These are phyloP conservation scores for Apamea crenata DNA, from an alignment of 2,888 invertebrate genomes.

Conservation along the genomic window DNA sequence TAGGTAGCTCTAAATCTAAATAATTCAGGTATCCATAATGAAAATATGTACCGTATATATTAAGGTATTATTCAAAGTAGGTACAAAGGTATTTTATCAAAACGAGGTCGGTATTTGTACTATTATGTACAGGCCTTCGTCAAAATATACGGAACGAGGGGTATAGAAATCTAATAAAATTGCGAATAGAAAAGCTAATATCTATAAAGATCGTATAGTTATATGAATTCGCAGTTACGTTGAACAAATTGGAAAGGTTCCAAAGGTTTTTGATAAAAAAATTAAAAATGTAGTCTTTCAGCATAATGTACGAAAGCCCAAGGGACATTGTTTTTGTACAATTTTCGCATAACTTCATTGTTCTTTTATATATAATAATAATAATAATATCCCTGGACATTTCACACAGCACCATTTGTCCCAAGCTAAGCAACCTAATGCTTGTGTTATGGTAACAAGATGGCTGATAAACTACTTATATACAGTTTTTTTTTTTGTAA, in stretches of 20 bases:
- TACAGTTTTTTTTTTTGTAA: too few species aligned
- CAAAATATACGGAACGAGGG: conserved; percentile 14
- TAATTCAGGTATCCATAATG: conserved; percentile 19
- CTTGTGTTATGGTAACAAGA: too few species aligned
- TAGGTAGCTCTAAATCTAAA: conserved; percentile 28
- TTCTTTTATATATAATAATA: not conserved
- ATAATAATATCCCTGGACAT: too few species aligned
- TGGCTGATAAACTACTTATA: too few species aligned
- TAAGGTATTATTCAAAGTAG: conserved; percentile 9
- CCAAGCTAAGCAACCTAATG: too few species aligned
- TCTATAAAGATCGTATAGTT: conserved; percentile 1
- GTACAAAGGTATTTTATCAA: conserved; percentile 24
- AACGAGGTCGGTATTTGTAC: not conserved
- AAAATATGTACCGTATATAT: conserved; percentile 14
- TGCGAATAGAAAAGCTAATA: conserved; percentile 25
- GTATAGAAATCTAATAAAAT: conserved; percentile 17
- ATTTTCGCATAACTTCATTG: not conserved
- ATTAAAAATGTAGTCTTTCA: conserved; percentile 16
- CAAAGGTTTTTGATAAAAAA: conserved; percentile 27
- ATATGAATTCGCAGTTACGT: conserved; percentile 12
- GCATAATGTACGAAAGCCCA: not conserved
- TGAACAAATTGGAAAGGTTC: conserved; percentile 20
- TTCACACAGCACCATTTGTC: too few species aligned
- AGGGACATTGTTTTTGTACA: not conserved
- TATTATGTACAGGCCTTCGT: conserved; percentile 7